These are phyloP conservation scores for Hapalemur alaotrensis DNA, from an alignment of 2,797 vertebrate species.

Conservation along the genomic window DNA sequence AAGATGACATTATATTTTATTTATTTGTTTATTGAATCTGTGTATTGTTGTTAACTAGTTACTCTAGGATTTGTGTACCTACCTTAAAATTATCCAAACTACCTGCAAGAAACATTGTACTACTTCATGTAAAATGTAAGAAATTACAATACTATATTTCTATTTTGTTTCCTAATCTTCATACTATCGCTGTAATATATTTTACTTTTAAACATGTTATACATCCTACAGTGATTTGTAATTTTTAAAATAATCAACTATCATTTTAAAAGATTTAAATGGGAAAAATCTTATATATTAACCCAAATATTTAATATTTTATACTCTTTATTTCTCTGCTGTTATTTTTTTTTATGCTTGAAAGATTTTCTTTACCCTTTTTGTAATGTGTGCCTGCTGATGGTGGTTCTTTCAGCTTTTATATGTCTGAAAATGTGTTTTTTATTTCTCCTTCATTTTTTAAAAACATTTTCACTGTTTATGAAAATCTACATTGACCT, in stretches of 20 bases:
- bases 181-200: neutral
- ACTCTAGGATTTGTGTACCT: neutral
- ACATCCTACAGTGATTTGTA: neutral
- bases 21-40: neutral
- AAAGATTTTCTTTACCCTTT: neutral
- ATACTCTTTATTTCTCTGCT: neutral
- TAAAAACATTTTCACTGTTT: neutral
- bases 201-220: neutral
- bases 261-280: neutral
- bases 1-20: neutral
- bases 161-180: neutral
- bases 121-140: neutral
- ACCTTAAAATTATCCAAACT: neutral
- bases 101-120: neutral
- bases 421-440: neutral
- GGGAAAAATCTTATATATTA: neutral
- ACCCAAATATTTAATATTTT: neutral
- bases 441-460: neutral
- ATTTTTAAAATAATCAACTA: neutral
- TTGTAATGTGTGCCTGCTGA: neutral
- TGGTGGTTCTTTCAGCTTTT: neutral
- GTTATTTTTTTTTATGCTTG: neutral
- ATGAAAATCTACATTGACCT: neutral
- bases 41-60: neutral
- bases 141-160: neutral